These are phyloP conservation scores for Lasius platythorax DNA, from an alignment of 2,888 invertebrate species.

Conservation along the genomic window DNA sequence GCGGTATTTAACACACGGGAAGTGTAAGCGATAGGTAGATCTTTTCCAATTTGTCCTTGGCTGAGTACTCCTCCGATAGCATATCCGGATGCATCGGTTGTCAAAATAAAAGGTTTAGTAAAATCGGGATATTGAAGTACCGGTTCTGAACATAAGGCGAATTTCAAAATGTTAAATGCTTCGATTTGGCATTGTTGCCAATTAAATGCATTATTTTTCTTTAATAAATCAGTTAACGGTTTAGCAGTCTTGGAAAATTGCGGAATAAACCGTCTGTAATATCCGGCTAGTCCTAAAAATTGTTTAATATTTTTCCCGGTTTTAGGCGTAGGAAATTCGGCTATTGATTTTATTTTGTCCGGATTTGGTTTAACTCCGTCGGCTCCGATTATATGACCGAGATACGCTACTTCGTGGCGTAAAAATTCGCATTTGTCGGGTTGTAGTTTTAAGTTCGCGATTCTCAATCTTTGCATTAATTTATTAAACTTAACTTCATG, in stretches of 20 bases:
- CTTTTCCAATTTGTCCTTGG: too few species aligned
- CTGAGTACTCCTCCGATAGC: too few species aligned
- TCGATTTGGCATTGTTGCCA: constrained; percentile 53
- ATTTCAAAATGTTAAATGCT: neutral
- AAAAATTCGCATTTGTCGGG: too few species aligned
- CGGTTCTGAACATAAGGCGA: neutral
- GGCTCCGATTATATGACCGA: too few species aligned
- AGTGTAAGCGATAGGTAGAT: neutral
- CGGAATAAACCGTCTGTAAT: constrained; percentile 78
- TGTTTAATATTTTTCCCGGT: neutral
- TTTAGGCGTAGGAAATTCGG: constrained; percentile 26
- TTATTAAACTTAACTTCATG: constrained; percentile 63
- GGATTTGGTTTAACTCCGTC: constrained; percentile 73
- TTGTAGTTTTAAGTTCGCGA: too few species aligned
- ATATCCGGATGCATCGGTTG: too few species aligned
- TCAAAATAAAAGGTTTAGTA: neutral
- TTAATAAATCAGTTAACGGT: constrained; percentile 73
- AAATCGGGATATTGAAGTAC: neutral
- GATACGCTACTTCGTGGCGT: too few species aligned
- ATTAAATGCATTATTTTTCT: constrained; percentile 67
- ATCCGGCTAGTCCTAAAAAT: constrained; percentile 78
- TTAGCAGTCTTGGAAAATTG: constrained; percentile 58
- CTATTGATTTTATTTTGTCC: constrained; percentile 34
- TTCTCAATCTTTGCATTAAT: neutral
- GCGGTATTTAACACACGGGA: too few species aligned